Evolutionary conservation across 2,113 vertebrate species (phyloP).

Genomic region (Antechinus stuartii): DNA sequence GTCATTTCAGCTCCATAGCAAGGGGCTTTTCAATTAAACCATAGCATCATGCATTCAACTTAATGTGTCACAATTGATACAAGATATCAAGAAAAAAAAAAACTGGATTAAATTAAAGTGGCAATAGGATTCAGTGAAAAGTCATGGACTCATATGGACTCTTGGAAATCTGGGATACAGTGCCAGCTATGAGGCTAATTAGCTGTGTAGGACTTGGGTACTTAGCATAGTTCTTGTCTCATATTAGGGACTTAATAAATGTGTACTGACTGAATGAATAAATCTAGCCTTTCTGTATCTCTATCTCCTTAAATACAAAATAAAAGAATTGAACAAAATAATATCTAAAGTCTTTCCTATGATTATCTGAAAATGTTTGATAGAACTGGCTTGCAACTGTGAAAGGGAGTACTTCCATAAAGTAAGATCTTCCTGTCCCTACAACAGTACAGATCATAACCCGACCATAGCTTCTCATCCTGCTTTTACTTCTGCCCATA

Average conservation of each 20-base stretch:
- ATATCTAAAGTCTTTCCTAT: neutral
- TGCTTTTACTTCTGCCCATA: neutral
- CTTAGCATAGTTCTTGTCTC: neutral
- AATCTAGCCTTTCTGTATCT: neutral
- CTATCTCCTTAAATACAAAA: neutral
- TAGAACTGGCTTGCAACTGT: neutral
- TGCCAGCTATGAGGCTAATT: neutral
- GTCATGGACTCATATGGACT: neutral
- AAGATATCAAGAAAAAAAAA: neutral
- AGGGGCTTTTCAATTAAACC: conserved; percentile 6
- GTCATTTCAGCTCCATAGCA: neutral
- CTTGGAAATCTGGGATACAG: neutral
- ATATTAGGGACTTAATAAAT: neutral
- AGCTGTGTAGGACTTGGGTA: neutral
- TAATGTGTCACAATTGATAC: neutral
- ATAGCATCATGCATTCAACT: conserved; percentile 14
- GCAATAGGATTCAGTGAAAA: neutral
- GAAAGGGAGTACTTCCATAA: neutral
- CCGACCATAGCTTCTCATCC: neutral
- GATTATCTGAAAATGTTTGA: neutral
- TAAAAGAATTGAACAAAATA: neutral
- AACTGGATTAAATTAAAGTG: conserved; percentile 37
- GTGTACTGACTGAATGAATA: neutral
- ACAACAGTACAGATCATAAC: neutral
- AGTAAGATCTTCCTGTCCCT: neutral